Conservation (phyloP, 2,113 vertebrate genomes). For the Lasiurus cinereus region DNA sequence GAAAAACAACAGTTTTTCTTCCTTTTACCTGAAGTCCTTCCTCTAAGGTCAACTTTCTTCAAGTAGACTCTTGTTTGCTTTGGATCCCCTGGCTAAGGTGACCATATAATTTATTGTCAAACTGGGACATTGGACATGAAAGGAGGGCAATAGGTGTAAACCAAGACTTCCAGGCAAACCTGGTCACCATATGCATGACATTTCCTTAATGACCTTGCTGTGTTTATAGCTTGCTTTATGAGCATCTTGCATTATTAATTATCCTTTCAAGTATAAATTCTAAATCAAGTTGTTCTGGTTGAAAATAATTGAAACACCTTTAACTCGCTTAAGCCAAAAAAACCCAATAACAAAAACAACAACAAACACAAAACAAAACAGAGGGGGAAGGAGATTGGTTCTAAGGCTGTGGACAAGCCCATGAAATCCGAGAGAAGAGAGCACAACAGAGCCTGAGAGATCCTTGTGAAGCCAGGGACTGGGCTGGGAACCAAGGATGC, state of each 20-base stretch:
- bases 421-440: neutral
- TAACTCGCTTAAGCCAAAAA: neutral
- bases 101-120: neutral
- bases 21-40: neutral
- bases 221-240: conserved; percentile 16
- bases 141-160: neutral
- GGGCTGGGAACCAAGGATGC: neutral
- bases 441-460: neutral
- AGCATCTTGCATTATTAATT: conserved; percentile 11
- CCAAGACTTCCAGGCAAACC: neutral
- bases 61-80: neutral
- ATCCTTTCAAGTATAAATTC: conserved; percentile 5
- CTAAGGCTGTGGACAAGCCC: neutral
- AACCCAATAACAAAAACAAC: too few relatives aligned
- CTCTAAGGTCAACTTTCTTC: neutral
- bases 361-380: neutral
- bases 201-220: neutral
- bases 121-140: neutral
- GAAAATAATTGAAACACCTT: conserved; percentile 58
- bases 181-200: neutral
- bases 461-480: neutral
- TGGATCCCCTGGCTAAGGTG: neutral
- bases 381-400: neutral
- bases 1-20: neutral
- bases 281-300: neutral